Percentiles rank a stretch among this genome's conserved stretches.
Conservation (phyloP, 2,888 invertebrate species). For the Drosophila vallismaia region DNA sequence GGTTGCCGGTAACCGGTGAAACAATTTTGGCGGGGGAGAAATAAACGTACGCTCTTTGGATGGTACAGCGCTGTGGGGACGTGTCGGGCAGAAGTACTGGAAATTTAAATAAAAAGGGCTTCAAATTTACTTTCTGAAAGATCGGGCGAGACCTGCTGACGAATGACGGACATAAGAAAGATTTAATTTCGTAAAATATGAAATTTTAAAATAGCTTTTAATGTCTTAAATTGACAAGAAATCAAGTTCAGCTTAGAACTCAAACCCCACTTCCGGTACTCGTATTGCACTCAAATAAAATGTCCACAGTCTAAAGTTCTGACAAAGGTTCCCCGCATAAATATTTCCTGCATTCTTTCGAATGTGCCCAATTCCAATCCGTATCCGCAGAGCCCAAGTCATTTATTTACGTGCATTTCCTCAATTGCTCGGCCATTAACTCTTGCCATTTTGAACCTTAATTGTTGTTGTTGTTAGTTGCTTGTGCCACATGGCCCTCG, state of each 20-base stretch:
- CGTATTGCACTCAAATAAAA: slow-evolving; percentile 14
- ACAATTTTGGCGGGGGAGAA: not conserved
- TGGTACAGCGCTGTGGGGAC: not conserved
- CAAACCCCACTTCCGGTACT: slow-evolving; percentile 26
- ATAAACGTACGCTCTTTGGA: not conserved
- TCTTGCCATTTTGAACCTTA: slow-evolving; percentile 64
- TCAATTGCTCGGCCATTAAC: slow-evolving; percentile 66
- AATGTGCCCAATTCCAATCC: slow-evolving; percentile 22
- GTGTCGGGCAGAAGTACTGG: slow-evolving; percentile 18
- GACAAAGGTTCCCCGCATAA: slow-evolving; percentile 7
- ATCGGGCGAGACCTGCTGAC: slow-evolving; percentile 8
- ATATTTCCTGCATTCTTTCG: slow-evolving; percentile 37
- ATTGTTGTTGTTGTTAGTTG: slow-evolving; percentile 52
- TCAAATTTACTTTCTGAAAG: not conserved
- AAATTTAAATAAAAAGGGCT: slow-evolving; percentile 18
- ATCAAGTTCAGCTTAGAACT: not conserved
- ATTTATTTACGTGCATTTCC: slow-evolving; percentile 46
- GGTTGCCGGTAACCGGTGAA: not conserved
- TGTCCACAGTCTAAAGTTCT: slow-evolving; percentile 27
- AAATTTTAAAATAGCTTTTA: too few relatives aligned
- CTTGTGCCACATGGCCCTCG: slow-evolving; percentile 25
- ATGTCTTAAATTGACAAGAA: too few relatives aligned
- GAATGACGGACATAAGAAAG: not conserved
- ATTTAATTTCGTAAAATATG: too few relatives aligned
- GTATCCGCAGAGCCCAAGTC: slow-evolving; percentile 8